A percentile compares a stretch with the other conserved stretches of the same genome.
These are phyloP conservation scores for Bellardia pandia DNA, from an alignment of 2,888 invertebrate species.

Conservation along the genomic window DNA sequence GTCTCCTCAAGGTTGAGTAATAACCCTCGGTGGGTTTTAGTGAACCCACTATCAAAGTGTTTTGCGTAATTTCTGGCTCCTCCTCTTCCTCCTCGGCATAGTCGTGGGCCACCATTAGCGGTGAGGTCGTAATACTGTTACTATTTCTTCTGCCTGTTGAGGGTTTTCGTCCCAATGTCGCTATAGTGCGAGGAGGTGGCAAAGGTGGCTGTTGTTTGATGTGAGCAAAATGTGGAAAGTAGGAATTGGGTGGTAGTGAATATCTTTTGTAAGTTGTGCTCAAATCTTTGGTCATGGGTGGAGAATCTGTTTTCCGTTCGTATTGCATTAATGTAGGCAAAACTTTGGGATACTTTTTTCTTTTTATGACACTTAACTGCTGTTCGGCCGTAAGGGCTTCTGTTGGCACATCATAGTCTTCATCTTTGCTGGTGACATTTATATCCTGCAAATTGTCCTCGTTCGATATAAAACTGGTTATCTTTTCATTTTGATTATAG, in stretches of 20 bases:
- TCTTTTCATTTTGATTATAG: conserved; percentile 83
- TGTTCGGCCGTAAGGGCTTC: conserved; percentile 87
- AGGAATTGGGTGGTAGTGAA: conserved; percentile 86
- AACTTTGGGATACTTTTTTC: conserved; percentile 93
- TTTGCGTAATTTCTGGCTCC: conserved; percentile 85
- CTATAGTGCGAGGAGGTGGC: conserved; percentile 90
- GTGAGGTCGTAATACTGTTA: conserved; percentile 83
- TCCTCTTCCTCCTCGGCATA: conserved; percentile 81
- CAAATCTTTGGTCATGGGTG: conserved; percentile 76
- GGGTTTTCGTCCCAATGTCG: conserved; percentile 86
- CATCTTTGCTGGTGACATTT: conserved; percentile 90
- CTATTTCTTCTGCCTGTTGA: conserved; percentile 82
- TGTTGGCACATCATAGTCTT: conserved; percentile 79
- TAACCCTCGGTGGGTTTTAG: conserved; percentile 83
- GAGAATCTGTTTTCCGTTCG: conserved; percentile 70
- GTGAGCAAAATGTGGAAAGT: conserved; percentile 76
- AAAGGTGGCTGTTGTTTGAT: conserved; percentile 86
- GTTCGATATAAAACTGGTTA: conserved; percentile 82
- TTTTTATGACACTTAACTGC: conserved; percentile 89
- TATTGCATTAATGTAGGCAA: conserved; percentile 86
- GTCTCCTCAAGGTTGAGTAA: conserved; percentile 76
- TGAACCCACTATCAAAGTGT: conserved; percentile 86
- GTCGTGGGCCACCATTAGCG: conserved; percentile 85
- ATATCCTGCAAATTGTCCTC: conserved; percentile 84
- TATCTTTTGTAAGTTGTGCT: conserved; percentile 85